These are phyloP conservation scores for Smutsia gigantea DNA, from an alignment of 2,797 vertebrate genomes.

Conservation along the genomic window DNA sequence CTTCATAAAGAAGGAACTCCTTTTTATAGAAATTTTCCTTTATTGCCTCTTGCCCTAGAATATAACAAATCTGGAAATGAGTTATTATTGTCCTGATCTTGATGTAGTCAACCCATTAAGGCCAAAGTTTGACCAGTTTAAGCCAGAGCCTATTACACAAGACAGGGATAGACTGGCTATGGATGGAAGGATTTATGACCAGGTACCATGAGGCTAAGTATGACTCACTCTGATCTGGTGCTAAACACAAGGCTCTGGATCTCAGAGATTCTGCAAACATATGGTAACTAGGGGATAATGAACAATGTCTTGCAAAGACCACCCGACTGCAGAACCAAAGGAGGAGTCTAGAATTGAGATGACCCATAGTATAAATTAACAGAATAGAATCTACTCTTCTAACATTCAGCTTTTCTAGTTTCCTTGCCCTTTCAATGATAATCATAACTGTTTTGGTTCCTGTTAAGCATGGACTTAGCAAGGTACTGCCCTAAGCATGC, in stretches of 20 bases:
- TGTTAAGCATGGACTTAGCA: not conserved
- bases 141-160: not conserved
- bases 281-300: not conserved
- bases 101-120: not conserved
- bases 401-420: not conserved
- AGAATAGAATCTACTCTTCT: not conserved
- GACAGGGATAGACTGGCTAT: not conserved
- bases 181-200: not conserved
- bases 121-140: not conserved
- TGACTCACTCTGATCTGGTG: not conserved
- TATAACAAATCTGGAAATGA: not conserved
- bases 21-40: not conserved
- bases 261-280: not conserved
- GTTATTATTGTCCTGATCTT: not conserved
- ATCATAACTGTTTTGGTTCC: not conserved
- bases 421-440: not conserved
- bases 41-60: not conserved
- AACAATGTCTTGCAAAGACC: not conserved
- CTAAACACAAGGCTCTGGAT: not conserved
- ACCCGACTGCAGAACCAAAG: not conserved
- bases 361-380: not conserved
- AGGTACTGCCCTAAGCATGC: not conserved
- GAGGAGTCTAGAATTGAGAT: not conserved
- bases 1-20: not conserved
- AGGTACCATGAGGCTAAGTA: not conserved